phyloP scores from a whole-genome alignment of 2,888 invertebrate genomes.

The Stenichneumon culpator region DNA sequence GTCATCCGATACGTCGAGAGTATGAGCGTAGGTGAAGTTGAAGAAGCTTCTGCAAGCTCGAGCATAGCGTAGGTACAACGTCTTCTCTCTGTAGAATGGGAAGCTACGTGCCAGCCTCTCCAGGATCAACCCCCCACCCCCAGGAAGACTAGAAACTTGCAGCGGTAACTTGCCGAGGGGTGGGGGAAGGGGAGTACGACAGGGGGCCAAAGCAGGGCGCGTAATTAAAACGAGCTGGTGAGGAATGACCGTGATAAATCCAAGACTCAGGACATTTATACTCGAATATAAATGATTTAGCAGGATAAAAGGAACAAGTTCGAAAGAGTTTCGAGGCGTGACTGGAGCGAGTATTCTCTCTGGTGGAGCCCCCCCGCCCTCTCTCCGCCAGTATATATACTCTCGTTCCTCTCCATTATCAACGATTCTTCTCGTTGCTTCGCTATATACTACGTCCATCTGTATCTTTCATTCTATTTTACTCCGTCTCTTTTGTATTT shows the following conservation, averaged over 20 bases:
- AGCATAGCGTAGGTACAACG: neutral
- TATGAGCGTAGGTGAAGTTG: neutral
- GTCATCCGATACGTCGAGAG: neutral
- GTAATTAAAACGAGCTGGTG: constrained; percentile 75
- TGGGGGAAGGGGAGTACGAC: constrained; percentile 5
- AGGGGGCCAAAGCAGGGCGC: constrained; percentile 31
- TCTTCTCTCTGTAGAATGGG: constrained; percentile 20
- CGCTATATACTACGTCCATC: constrained; percentile 37
- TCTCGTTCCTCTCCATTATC: constrained; percentile 63
- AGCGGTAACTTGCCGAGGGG: constrained; percentile 18
- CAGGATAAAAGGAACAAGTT: constrained; percentile 67
- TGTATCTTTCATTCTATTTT: constrained; percentile 40
- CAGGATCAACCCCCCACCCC: neutral
- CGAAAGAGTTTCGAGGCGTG: constrained; percentile 68
- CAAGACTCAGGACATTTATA: constrained; percentile 68
- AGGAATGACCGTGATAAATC: constrained; percentile 74
- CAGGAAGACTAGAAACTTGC: constrained; percentile 24
- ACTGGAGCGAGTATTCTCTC: constrained; percentile 29
- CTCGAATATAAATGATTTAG: constrained; percentile 73
- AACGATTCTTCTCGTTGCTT: constrained; percentile 51
- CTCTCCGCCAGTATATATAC: neutral
- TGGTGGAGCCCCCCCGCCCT: neutral
- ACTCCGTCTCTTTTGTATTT: neutral
- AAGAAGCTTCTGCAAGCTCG: constrained; percentile 1
- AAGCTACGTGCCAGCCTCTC: constrained; percentile 28